Conservation (phyloP, 2,797 vertebrate genomes). For the Eulemur coronatus region DNA sequence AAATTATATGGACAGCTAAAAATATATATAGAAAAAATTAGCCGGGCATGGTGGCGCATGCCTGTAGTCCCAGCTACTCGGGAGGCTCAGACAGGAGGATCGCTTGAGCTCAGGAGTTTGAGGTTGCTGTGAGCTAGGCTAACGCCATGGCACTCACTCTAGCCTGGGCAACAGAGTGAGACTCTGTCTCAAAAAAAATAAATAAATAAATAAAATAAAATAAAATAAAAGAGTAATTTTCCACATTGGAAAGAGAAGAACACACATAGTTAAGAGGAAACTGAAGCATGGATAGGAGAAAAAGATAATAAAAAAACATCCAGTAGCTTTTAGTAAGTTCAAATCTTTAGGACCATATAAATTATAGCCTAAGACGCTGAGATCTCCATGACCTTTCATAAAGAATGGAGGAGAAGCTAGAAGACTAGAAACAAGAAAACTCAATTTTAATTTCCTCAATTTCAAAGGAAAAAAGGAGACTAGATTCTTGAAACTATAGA, state of each 20-base stretch:
- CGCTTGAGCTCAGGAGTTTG: too few species aligned
- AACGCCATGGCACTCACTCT: too few species aligned
- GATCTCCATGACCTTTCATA: not conserved
- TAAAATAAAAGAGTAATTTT: too few species aligned
- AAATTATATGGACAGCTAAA: too few species aligned
- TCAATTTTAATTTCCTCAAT: slow-evolving; percentile 33
- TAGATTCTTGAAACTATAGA: slow-evolving; percentile 16
- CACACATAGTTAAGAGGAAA: not conserved
- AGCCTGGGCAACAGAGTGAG: too few species aligned
- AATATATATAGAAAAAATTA: too few species aligned
- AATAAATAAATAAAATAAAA: too few species aligned
- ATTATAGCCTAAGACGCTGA: not conserved
- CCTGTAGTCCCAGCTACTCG: too few species aligned
- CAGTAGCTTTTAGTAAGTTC: not conserved
- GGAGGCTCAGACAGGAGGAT: too few species aligned
- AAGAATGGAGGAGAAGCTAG: not conserved
- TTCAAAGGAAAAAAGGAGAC: slow-evolving; percentile 1
- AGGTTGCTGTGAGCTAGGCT: too few species aligned
- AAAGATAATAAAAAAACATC: not conserved
- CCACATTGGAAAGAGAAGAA: slow-evolving; percentile 1
- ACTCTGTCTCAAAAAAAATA: too few species aligned
- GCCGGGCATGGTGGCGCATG: too few species aligned
- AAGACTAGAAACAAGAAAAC: not conserved
- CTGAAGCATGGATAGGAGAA: not conserved
- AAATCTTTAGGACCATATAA: slow-evolving; percentile 4